Evolutionary conservation across 2,113 vertebrate genomes (phyloP).

Genomic region (Uropsilus gracilis): DNA sequence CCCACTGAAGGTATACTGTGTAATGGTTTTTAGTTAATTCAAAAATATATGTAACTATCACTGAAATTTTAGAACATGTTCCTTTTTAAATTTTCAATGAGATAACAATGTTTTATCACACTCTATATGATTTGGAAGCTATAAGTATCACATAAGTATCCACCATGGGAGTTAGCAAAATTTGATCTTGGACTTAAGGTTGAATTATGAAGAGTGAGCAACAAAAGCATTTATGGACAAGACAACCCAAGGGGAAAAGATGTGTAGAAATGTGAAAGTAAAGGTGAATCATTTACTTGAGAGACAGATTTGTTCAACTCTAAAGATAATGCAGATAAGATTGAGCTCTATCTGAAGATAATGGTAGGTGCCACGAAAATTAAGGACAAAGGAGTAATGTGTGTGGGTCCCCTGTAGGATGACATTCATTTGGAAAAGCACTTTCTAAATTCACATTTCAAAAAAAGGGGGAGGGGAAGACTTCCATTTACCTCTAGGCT

Average conservation of each 20-base stretch:
- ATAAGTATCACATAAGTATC: no score
- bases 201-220: neutral
- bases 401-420: neutral
- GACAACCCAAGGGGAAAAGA: neutral
- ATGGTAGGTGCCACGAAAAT: neutral
- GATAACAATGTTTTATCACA: no score
- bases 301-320: neutral
- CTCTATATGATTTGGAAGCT: no score
- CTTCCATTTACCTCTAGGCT: constrained; percentile 33
- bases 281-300: neutral
- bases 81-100: no score
- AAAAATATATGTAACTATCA: no score
- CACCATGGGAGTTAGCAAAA: no score
- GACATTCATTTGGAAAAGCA: neutral
- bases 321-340: neutral
- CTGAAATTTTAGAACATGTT: no score
- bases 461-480: neutral
- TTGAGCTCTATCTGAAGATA: neutral
- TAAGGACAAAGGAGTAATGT: neutral
- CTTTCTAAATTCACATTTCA: constrained; percentile 44
- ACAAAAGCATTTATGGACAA: neutral
- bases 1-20: no score
- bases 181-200: neutral
- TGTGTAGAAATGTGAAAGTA: neutral
- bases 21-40: no score